Evolutionary conservation across 2,888 invertebrate genomes (phyloP).

Genomic region (Dynastes tityus): DNA sequence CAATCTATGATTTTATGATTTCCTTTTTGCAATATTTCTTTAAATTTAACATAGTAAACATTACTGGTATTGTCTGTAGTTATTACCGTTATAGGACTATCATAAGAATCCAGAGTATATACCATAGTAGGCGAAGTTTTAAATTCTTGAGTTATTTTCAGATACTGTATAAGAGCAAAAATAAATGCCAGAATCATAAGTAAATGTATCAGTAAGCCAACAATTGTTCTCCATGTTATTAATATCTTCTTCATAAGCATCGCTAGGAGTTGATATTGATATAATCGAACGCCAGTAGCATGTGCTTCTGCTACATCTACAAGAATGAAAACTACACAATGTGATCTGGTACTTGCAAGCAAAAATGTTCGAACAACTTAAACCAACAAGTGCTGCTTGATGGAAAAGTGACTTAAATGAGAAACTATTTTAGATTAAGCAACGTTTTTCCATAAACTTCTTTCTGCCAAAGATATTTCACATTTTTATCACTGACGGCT

Average conservation of each 20-base stretch:
- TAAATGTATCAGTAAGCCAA: constrained; percentile 69
- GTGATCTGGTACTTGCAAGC: background rate
- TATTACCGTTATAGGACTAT: constrained; percentile 57
- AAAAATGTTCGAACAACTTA: background rate
- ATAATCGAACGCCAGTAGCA: constrained; percentile 16
- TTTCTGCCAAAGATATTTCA: no score
- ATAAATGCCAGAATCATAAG: constrained; percentile 77
- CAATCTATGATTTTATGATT: constrained; percentile 44
- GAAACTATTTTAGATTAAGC: no score
- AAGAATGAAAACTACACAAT: background rate
- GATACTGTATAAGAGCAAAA: constrained; percentile 73
- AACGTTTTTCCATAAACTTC: no score
- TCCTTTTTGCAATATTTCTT: constrained; percentile 59
- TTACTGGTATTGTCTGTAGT: constrained; percentile 56
- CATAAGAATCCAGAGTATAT: constrained; percentile 71
- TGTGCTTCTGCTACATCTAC: constrained; percentile 11
- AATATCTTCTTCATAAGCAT: constrained; percentile 79
- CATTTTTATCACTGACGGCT: no score
- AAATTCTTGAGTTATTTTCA: constrained; percentile 69
- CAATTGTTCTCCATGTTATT: constrained; percentile 65
- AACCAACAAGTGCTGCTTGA: background rate
- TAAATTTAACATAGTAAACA: constrained; percentile 63
- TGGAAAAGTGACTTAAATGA: no score
- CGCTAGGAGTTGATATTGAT: constrained; percentile 76
- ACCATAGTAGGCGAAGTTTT: constrained; percentile 69